Evolutionary conservation across 1,140 invertebrate genomes (phyloP), one percentile per base, ranked within the genome.

Genomic region (Conus betulinus): DNA sequence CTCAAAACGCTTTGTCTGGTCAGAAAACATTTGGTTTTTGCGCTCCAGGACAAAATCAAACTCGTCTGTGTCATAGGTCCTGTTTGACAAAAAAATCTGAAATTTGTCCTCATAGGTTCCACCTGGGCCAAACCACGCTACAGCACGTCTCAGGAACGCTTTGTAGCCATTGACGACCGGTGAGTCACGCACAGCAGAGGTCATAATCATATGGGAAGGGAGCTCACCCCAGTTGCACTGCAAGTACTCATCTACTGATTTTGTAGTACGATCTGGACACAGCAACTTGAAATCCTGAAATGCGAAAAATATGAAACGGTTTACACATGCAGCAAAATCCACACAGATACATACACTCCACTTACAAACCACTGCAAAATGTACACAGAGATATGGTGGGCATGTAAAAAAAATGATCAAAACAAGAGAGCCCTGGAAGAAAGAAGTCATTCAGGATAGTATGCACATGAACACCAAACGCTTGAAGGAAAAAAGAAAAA

Each of bases 161-260:
- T 94, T 94, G 85, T 93, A 94, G 7, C 89, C 88, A 20, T 86
- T 53, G 10, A 92, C 76, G 6, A 89, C 86, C 1, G 85, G 67
- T 15, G 84, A 83, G 55, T 90, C 76, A 76, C 91, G 91, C 51
- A 93, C 90, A n/a, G 91, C 91, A 13, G 93, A 93, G 0, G 92
- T 93, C 93, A 94, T 93, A 55, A 99, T 95, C 8, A 98, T 97
- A 95, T 99, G 97, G 0, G 98, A 97, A 0, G 98, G 98, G 10
- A 98, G 97, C 84, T 95, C 94, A 10, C 98, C 96, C 95, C 95
- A 96, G 91, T 96, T 95, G 91, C 96, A 96, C 10, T 83, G 89
- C 13, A 89, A 87, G 84, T 94, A 95, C 4, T 93, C 89, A 57
- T 91, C 90, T 8, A 95, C 87, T 1, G 91, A 57, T 27, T 55